A percentile compares a stretch with the other conserved stretches of the same genome.
These are phyloP conservation scores for Teleogryllus occipitalis DNA, from an alignment of 1,140 invertebrate species.

Conservation along the genomic window DNA sequence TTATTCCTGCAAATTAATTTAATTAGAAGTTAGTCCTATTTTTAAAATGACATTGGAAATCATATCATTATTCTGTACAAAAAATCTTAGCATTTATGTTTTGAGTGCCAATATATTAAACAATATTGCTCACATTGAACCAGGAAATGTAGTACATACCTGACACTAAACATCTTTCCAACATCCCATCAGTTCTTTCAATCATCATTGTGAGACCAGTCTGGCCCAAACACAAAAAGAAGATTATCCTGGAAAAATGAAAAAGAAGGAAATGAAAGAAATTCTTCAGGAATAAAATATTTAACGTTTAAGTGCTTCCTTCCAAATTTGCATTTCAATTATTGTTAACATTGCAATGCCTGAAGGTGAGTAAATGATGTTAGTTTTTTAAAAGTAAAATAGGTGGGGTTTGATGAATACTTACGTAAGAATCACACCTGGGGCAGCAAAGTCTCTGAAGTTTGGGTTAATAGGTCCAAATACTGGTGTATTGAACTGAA, in stretches of 20 bases:
- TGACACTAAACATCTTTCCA: slow-evolving; percentile 78
- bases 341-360: too few relatives aligned
- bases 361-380: neutral
- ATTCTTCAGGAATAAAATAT: neutral
- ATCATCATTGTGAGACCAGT: slow-evolving; percentile 85
- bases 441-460: slow-evolving; percentile 91
- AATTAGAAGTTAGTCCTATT: too few relatives aligned
- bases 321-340: too few relatives aligned
- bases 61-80: neutral
- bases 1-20: slow-evolving; percentile 34
- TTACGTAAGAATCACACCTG: slow-evolving; percentile 85
- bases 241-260: slow-evolving; percentile 67
- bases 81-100: neutral
- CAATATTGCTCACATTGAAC: neutral
- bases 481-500: slow-evolving; percentile 69
- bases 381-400: neutral
- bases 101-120: neutral
- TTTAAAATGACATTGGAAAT: too few relatives aligned
- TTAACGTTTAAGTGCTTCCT: too few relatives aligned
- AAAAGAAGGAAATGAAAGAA: neutral
- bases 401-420: slow-evolving; percentile 25
- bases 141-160: slow-evolving; percentile 38
- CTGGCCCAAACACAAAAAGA: slow-evolving; percentile 86
- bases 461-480: slow-evolving; percentile 77
- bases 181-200: slow-evolving; percentile 81